Conservation (phyloP, 37 sponge, comb jelly and placozoan genomes). For the Agelas oroides region DNA sequence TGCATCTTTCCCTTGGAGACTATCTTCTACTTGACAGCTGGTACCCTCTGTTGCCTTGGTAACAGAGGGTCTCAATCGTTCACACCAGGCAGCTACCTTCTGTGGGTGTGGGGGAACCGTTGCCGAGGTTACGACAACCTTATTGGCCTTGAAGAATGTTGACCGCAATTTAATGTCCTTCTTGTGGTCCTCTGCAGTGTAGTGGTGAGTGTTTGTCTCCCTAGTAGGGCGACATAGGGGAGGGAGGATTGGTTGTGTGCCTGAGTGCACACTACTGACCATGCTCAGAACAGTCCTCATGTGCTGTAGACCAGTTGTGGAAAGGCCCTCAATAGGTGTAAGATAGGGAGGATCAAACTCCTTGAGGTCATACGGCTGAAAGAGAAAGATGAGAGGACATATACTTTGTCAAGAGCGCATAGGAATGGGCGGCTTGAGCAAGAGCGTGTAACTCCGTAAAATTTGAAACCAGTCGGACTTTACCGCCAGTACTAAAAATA, state of each 20-base stretch:
- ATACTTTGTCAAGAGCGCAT: too few species aligned
- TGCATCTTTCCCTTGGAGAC: too few species aligned
- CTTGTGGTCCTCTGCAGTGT: conserved; percentile 28
- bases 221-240: conserved; percentile 9
- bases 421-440: too few species aligned
- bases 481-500: too few species aligned
- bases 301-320: conserved; percentile 26
- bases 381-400: not conserved
- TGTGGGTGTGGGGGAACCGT: conserved; percentile 14
- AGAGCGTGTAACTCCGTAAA: too few species aligned
- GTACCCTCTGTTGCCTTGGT: too few species aligned
- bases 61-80: not conserved
- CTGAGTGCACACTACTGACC: not conserved
- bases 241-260: conserved; percentile 6
- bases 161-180: conserved; percentile 24
- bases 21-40: too few species aligned
- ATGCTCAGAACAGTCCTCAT: conserved; percentile 45
- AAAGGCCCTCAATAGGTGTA: not conserved
- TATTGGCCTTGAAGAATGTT: conserved; percentile 4
- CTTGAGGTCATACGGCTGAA: conserved; percentile 47
- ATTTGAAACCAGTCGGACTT: too few species aligned
- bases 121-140: conserved; percentile 23
- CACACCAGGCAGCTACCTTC: not conserved
- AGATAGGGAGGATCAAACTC: conserved; percentile 42
- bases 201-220: not conserved